These are phyloP conservation scores for Thera britannica DNA, from an alignment of 2,888 invertebrate species.

Conservation along the genomic window DNA sequence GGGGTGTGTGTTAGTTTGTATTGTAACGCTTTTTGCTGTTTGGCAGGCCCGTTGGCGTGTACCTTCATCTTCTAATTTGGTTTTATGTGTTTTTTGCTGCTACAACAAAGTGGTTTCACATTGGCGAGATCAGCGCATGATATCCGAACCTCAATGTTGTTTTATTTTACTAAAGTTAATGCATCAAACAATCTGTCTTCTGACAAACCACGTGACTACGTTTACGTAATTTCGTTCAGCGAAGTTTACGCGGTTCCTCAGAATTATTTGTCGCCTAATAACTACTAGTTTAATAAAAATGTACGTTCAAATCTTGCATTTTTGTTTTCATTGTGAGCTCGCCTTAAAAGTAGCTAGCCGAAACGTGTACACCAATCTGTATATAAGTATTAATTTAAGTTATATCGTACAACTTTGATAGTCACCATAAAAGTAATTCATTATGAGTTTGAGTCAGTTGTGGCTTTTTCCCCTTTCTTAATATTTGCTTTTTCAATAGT, in stretches of 20 bases:
- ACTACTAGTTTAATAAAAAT: too few relatives aligned
- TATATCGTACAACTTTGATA: slow-evolving; percentile 65
- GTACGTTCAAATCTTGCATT: background rate
- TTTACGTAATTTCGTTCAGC: too few relatives aligned
- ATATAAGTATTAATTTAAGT: slow-evolving; percentile 61
- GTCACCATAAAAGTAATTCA: slow-evolving; percentile 49
- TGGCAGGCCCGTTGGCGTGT: slow-evolving; percentile 37
- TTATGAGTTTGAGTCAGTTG: slow-evolving; percentile 29
- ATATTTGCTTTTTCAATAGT: slow-evolving; percentile 54
- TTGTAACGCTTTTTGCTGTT: slow-evolving; percentile 22
- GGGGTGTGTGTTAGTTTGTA: slow-evolving; percentile 33
- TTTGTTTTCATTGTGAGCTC: slow-evolving; percentile 4
- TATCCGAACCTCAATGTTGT: background rate
- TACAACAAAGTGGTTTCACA: slow-evolving; percentile 8
- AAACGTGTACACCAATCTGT: slow-evolving; percentile 36
- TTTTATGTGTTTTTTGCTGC: slow-evolving; percentile 9
- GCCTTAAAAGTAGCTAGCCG: slow-evolving; percentile 1
- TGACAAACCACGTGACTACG: too few relatives aligned
- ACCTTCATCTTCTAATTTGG: slow-evolving; percentile 13
- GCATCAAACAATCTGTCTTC: too few relatives aligned
- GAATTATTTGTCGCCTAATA: too few relatives aligned
- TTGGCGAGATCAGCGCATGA: slow-evolving; percentile 2
- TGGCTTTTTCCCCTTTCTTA: slow-evolving; percentile 45
- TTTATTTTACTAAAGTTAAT: too few relatives aligned
- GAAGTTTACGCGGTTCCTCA: too few relatives aligned